These are phyloP conservation scores for Megaceryle torquata DNA, from an alignment of 2,113 vertebrate genomes.

Conservation along the genomic window DNA sequence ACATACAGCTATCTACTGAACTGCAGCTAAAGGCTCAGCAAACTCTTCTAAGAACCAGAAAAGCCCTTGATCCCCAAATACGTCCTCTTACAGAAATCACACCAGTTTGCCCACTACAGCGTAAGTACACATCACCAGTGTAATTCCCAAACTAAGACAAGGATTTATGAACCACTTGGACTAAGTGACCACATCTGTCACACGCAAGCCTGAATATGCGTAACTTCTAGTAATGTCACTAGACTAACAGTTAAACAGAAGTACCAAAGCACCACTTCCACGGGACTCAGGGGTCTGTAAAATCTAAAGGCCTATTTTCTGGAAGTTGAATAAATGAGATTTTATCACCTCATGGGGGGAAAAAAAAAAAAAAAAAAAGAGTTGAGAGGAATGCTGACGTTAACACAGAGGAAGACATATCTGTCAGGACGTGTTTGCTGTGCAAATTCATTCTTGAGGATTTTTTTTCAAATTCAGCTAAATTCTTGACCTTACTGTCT, in stretches of 20 bases:
- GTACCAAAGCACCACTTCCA: not conserved
- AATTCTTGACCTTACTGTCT: not conserved
- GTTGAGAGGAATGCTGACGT: not conserved
- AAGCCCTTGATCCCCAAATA: not conserved
- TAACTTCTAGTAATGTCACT: not conserved
- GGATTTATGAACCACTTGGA: not conserved
- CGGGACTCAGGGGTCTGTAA: not conserved
- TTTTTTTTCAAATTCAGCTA: not conserved
- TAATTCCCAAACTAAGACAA: not conserved
- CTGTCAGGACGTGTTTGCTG: not conserved
- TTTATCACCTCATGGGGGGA: not conserved
- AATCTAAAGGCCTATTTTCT: not conserved
- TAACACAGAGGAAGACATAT: not conserved
- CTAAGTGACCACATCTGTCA: not conserved
- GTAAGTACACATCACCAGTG: accelerated
- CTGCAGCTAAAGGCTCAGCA: not conserved
- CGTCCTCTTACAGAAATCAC: not conserved
- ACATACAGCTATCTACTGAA: not conserved
- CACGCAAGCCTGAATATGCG: not conserved
- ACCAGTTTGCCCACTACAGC: not conserved
- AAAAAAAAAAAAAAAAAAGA: not conserved
- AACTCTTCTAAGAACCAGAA: not conserved
- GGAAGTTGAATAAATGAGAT: not conserved
- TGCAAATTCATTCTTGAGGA: not conserved
- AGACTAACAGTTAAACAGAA: not conserved